phyloP scores from a whole-genome alignment of 2,113 vertebrate genomes.

The Penelope pileata region DNA sequence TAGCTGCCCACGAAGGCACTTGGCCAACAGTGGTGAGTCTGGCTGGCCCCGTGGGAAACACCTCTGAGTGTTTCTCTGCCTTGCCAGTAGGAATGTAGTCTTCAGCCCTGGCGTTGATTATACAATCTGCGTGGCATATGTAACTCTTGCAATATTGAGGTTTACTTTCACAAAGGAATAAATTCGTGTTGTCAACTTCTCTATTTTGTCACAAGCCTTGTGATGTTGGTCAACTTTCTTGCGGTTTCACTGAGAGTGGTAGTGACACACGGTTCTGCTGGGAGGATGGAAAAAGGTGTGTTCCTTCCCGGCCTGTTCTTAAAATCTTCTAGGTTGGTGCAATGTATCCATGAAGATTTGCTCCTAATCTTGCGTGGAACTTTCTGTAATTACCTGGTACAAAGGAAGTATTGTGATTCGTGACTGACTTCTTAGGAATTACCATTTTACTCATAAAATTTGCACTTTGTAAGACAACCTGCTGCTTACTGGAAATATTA shows the following conservation, averaged over 20 bases:
- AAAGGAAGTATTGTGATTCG: not conserved
- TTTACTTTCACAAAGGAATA: not conserved
- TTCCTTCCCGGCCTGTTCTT: not conserved
- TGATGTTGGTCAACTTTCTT: not conserved
- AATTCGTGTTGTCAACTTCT: not conserved
- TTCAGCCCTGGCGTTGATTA: not conserved
- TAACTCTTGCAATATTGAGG: not conserved
- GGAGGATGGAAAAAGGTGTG: not conserved
- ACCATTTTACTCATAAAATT: not conserved
- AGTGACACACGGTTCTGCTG: not conserved
- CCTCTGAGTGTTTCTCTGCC: not conserved
- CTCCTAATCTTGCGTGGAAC: not conserved
- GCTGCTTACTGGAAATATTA: not conserved
- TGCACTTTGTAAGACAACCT: not conserved
- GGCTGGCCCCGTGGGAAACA: not conserved
- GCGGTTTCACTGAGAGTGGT: not conserved
- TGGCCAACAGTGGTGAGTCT: not conserved
- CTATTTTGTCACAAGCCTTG: not conserved
- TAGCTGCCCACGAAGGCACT: rapidly evolving
- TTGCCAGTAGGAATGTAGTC: not conserved
- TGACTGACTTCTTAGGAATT: not conserved
- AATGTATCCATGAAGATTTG: not conserved
- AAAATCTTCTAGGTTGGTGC: rapidly evolving
- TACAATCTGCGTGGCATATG: not conserved
- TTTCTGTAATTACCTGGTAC: not conserved